Percentiles rank a stretch among this genome's conserved stretches.
phyloP scores from a whole-genome alignment of 2,113 vertebrate genomes.

The Datnioides undecimradiatus region DNA sequence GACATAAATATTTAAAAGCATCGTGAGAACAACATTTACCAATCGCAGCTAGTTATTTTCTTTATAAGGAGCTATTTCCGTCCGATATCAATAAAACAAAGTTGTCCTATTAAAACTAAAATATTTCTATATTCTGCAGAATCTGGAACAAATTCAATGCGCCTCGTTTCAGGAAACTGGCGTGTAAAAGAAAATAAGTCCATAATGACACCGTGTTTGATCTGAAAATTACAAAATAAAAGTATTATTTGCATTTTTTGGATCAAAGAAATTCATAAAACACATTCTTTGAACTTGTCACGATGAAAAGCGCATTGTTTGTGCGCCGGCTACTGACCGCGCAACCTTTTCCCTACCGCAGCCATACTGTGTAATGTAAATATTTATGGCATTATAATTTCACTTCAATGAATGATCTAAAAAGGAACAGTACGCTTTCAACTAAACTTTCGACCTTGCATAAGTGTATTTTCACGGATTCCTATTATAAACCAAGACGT shows the following conservation, averaged over 20 bases:
- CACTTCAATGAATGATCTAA: not conserved
- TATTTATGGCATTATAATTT: conserved; percentile 7
- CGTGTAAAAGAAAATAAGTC: not conserved
- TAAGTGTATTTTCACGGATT: not conserved
- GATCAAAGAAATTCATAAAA: conserved; percentile 26
- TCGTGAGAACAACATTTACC: not conserved
- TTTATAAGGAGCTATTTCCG: not conserved
- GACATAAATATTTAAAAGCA: not conserved
- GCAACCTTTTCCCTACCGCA: not conserved
- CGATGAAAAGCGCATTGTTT: conserved; percentile 24
- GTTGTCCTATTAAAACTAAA: conserved; percentile 6
- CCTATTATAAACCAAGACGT: conserved; percentile 7
- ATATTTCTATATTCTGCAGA: conserved; percentile 15
- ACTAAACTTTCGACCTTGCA: conserved; percentile 4
- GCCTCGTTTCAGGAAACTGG: not conserved
- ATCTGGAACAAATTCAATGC: conserved; percentile 17
- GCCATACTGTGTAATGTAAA: not conserved
- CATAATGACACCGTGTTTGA: conserved; percentile 25
- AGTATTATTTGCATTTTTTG: conserved; percentile 1
- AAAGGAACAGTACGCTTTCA: not conserved
- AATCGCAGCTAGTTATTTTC: not conserved
- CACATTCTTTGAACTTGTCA: conserved; percentile 24
- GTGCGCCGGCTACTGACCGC: conserved; percentile 2
- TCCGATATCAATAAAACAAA: not conserved
- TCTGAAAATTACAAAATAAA: conserved; percentile 19